Conservation (phyloP, 2,888 invertebrate genomes). For the Girardia tigrina region DNA sequence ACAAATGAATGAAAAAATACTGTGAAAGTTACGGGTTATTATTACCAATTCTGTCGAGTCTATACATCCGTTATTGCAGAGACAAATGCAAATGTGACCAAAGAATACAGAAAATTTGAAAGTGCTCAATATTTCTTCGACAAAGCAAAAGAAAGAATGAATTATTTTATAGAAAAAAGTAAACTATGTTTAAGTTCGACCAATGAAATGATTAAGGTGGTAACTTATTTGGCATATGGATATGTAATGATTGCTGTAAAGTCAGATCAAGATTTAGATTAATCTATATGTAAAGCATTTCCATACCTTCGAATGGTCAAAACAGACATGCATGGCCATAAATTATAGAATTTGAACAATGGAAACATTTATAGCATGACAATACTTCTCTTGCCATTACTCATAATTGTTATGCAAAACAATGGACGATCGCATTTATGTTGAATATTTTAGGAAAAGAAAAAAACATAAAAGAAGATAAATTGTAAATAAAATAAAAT, state of each 20-base stretch:
- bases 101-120: neutral
- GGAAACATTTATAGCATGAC: too few relatives aligned
- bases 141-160: neutral
- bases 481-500: too few relatives aligned
- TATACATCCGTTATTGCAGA: neutral
- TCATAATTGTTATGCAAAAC: too few relatives aligned
- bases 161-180: neutral
- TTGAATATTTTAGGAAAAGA: too few relatives aligned
- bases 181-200: neutral
- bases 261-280: neutral
- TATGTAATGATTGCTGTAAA: neutral
- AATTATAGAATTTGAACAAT: too few relatives aligned
- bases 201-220: neutral
- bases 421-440: too few relatives aligned
- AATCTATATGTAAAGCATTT: neutral
- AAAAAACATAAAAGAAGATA: too few relatives aligned
- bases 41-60: neutral
- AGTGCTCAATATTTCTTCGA: neutral
- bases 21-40: neutral
- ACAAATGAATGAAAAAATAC: neutral
- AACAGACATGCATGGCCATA: too few relatives aligned
- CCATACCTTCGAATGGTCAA: neutral
- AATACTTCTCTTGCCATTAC: too few relatives aligned
- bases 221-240: neutral
- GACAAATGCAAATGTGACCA: neutral